Base-by-base conservation (phyloP, 2,888 invertebrate species). In the Drosophila nr. medialis region DNA sequence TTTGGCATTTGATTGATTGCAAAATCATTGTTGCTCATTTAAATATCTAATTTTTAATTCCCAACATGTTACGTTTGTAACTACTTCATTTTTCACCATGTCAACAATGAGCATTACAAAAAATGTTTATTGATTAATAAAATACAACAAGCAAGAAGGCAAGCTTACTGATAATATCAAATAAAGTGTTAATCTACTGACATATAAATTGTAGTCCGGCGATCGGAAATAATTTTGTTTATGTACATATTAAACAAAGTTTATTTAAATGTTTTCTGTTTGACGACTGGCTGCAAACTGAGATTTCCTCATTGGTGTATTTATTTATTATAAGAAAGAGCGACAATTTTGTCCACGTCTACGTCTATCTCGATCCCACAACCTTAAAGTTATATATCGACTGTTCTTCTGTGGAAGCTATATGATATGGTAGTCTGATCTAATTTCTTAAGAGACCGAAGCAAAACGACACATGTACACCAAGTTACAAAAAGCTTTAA, bases 1-100 rank as follows among this genome's bases (percentile, higher is more conserved):
- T 76, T 71, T 64, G 69, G 38, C 49, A 45, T 59, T 86, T 89
- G 89, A 84, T 86, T 75, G 81, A 84, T 77, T 72, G 61, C 38
- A 38, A 68, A 73, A 78, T 81, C 50, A 51, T n/a, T n/a, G 42
- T 50, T 30, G 53, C 54, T 56, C 24, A 67, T 70, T 81, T 63
- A 21, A 68, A 64, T 66, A 59, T 42, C 61, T 27, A 38, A 45
- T 58, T 51, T 45, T 56, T 53, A 7, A 72, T 42, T 54, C 15
- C 8, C 45, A 24, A 4, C 45, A 45, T 15, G 13, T 4, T 15
- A 15, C 4, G 7, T 45, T 15, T 45, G 42, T 21, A 45, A 24
- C 24, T 7, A 4, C 10, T 27, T 15, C 24, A 24, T n/a, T 29
- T 50, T 0, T 27, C n/a, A 50, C 4, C 27, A 50, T 13, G 27